Percentiles rank a stretch among this genome's conserved stretches.
phyloP scores from a whole-genome alignment of 2,888 invertebrate genomes.

The Eulithis testata region DNA sequence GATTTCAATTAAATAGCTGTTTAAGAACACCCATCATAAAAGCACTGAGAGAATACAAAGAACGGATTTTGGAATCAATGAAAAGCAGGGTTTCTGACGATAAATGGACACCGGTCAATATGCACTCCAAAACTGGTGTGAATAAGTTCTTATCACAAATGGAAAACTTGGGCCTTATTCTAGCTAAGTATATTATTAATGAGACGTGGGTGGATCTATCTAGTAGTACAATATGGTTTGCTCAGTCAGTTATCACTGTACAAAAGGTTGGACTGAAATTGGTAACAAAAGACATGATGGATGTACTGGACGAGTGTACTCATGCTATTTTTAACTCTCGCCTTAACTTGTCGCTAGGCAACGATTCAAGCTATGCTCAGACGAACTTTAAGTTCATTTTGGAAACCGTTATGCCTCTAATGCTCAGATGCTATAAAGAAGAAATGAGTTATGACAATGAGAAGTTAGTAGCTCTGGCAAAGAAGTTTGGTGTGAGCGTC shows the following conservation, averaged over 20 bases:
- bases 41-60: conserved; percentile 90
- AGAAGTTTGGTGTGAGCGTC: conserved; percentile 82
- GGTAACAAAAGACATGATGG: conserved; percentile 89
- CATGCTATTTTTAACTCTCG: conserved; percentile 90
- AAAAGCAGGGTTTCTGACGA: conserved; percentile 91
- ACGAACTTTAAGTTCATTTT: conserved; percentile 90
- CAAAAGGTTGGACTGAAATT: conserved; percentile 91
- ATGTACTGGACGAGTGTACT: conserved; percentile 89
- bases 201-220: conserved; percentile 90
- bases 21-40: conserved; percentile 90
- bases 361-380: conserved; percentile 76
- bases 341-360: conserved; percentile 82
- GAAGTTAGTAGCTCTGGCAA: conserved; percentile 77
- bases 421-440: conserved; percentile 86
- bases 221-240: conserved; percentile 91
- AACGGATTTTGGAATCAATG: conserved; percentile 92
- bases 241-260: conserved; percentile 89
- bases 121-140: conserved; percentile 89
- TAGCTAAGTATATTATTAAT: conserved; percentile 87
- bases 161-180: conserved; percentile 87
- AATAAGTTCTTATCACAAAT: conserved; percentile 89
- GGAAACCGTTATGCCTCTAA: conserved; percentile 86
- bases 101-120: conserved; percentile 93
- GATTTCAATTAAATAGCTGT: conserved; percentile 95
- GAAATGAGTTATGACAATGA: conserved; percentile 85